A percentile compares a stretch with the other conserved stretches of the same genome.
Evolutionary conservation across 2,888 invertebrate species (phyloP).

Genomic region (Apamea epomidion): DNA sequence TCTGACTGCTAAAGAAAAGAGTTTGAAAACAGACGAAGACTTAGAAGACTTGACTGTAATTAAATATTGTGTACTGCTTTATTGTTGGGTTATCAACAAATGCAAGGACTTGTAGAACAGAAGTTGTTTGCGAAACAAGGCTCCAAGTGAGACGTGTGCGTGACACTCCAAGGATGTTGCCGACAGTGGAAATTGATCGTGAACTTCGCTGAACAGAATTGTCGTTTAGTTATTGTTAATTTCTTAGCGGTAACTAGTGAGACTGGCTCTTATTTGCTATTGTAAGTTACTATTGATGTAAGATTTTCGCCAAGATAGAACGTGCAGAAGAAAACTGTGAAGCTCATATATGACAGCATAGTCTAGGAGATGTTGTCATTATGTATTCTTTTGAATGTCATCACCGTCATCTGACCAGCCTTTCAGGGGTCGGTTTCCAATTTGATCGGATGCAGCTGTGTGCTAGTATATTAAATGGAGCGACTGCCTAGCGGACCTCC

Average conservation of each 20-base stretch:
- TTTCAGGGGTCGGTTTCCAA: too few species aligned
- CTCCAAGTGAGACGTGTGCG: not conserved
- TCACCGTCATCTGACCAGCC: too few species aligned
- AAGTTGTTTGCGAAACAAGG: conserved; percentile 1
- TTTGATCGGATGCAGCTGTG: too few species aligned
- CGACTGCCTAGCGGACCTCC: too few species aligned
- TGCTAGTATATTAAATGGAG: too few species aligned
- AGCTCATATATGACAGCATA: not conserved
- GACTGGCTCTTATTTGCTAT: not conserved
- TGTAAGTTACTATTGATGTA: not conserved
- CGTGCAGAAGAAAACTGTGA: not conserved
- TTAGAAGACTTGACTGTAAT: not conserved
- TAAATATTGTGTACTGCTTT: not conserved
- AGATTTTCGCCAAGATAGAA: not conserved
- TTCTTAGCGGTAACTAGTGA: too few species aligned
- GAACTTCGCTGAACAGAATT: not conserved
- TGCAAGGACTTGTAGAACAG: not conserved
- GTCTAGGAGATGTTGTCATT: not conserved
- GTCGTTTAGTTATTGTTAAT: too few species aligned
- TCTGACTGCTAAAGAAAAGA: not conserved
- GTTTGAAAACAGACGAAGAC: not conserved
- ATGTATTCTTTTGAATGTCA: not conserved
- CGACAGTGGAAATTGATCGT: not conserved
- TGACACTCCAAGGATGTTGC: not conserved
- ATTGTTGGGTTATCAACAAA: not conserved